Evolutionary conservation across 2,888 invertebrate genomes (phyloP), one percentile per base, ranked within the genome.

Genomic region (Andrena bicolor): DNA sequence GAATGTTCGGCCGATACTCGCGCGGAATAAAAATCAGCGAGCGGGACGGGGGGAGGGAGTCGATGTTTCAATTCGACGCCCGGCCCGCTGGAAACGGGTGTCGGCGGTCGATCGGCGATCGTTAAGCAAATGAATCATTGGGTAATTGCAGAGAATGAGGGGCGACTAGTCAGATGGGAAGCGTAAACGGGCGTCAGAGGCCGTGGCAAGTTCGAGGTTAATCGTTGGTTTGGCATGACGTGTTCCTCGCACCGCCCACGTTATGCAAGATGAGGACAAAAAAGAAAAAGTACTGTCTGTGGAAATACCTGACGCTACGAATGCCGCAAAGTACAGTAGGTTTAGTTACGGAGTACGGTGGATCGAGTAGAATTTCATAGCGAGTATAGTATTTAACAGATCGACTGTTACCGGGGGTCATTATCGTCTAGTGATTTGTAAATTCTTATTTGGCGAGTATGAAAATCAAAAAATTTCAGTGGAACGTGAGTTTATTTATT

Each of bases 121-220:
- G 66, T 76, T 26, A 28, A 78, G 69, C 32, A 35, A 68, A 78
- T 51, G 66, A 66, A 76, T 61, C 49, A 51, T 23, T 60, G 35
- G 53, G 26, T 66, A 53, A 51, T 83, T 76, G 56, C 32, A 68
- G 60, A 70, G 80, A 77, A 83, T 75, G 56, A 72, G 13, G 60
- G 76, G 75, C 65, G 71, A 70, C 82, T 30, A 51, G 76, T 69
- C 70, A 66, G 58, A 77, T 30, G 64, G 53, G 48, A 75, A 74
- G 68, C 78, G 73, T 65, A 80, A 82, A 82, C 68, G 76, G 60
- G 64, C 80, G 75, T 61, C 82, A 72, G 82, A 88, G 87, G 85
- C 86, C 88, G 86, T 49, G 65, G 76, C 87, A 88, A 88, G 89
- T 88, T 89, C 88, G 89, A 88, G 88, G 88, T 88, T 89, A 89